Conservation (phyloP, 2,113 vertebrate genomes). For the Campylorhamphus procurvoides region DNA sequence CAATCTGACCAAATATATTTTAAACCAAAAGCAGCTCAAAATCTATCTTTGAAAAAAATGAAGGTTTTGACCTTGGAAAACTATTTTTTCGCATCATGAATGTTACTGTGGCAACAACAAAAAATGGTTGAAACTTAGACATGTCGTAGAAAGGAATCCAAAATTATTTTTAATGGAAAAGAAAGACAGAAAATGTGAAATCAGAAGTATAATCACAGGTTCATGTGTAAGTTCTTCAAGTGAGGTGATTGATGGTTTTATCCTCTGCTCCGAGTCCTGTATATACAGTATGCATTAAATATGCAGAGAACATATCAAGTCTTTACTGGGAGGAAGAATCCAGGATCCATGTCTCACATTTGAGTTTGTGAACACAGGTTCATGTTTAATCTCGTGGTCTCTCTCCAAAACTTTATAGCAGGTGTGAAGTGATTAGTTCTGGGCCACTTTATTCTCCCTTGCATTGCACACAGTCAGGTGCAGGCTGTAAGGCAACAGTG, state of each 20-base stretch:
- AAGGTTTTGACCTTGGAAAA: neutral
- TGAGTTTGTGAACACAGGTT: neutral
- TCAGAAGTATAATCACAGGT: neutral
- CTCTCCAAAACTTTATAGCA: fast-evolving
- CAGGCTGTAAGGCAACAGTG: fast-evolving
- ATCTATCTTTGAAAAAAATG: neutral
- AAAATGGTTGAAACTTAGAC: neutral
- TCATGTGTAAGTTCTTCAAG: neutral
- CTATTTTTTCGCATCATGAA: neutral
- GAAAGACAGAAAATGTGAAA: neutral
- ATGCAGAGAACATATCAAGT: fast-evolving
- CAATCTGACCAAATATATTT: neutral
- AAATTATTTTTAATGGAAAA: neutral
- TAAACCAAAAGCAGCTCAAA: neutral
- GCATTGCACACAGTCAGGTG: too few species aligned
- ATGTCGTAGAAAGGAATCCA: neutral
- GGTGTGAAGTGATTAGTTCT: neutral
- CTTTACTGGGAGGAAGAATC: neutral
- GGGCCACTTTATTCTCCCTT: neutral
- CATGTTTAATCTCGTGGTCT: fast-evolving
- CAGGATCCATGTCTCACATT: neutral
- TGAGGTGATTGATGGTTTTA: neutral
- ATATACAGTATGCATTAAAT: neutral
- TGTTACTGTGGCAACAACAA: neutral
- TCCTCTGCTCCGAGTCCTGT: neutral